Percentiles rank a stretch among this genome's conserved stretches.
These are phyloP conservation scores for Erethizon dorsatum DNA, from an alignment of 2,797 vertebrate genomes.

Conservation along the genomic window DNA sequence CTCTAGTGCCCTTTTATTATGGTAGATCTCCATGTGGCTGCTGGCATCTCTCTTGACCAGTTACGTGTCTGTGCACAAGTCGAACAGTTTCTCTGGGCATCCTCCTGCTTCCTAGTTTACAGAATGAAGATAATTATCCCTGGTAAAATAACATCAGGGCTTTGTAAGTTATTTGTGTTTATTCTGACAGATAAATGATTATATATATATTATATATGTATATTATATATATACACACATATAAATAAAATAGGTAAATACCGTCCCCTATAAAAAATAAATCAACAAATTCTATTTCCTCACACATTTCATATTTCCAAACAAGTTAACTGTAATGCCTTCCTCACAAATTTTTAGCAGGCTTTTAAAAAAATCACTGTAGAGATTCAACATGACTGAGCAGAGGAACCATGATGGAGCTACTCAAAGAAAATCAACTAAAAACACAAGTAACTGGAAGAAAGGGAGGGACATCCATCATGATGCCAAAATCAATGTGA, in stretches of 20 bases:
- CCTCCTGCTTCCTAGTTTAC: background rate
- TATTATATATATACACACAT: background rate
- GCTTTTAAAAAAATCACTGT: background rate
- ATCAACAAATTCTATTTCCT: conserved; percentile 37
- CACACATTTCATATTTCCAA: conserved; percentile 38
- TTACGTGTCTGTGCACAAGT: background rate
- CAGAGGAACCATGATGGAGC: background rate
- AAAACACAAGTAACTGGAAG: background rate
- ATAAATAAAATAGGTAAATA: background rate
- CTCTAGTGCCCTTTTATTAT: background rate
- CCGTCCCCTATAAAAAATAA: background rate
- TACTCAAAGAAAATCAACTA: background rate
- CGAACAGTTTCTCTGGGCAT: background rate
- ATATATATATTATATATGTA: background rate
- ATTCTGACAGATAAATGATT: conserved; percentile 29
- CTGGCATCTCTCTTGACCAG: background rate
- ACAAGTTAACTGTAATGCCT: conserved; percentile 25
- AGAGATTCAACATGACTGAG: background rate
- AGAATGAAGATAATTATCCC: conserved; percentile 15
- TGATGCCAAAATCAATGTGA: too few relatives aligned
- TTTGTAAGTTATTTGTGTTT: background rate
- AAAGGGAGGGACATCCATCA: too few relatives aligned
- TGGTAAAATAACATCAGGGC: background rate
- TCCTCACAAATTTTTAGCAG: conserved; percentile 29
- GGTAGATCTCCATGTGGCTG: background rate